Evolutionary conservation across 1,140 invertebrate species (phyloP), one percentile per base, ranked within the genome.

Genomic region (Littorina saxatilis): DNA sequence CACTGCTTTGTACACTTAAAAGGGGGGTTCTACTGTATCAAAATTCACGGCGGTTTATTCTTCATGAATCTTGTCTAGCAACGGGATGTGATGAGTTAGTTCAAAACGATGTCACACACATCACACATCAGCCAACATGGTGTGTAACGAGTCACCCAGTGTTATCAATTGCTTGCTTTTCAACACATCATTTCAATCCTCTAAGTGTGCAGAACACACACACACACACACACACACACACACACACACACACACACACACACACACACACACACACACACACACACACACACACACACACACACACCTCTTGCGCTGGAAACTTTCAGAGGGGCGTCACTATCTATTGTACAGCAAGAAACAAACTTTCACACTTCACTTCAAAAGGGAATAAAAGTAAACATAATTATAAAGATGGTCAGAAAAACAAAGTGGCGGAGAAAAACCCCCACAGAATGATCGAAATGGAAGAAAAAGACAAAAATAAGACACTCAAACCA

Each of bases 211-310:
- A n/a, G n/a, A n/a, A n/a, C n/a, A n/a, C 55, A 61, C 55, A 61
- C 17, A 17, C 55, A 61, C 55, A 61, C 55, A 61, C 15, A 61
- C 55, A 61, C 55, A 61, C 55, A 61, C 55, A 61, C 55, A 61
- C 55, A 61, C 55, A 61, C 55, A 23, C 55, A 61, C 55, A 23
- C 55, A 4, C 55, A 4, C 55, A 4, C 23, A 58, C 23, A 58
- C 55, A 58, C 55, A 58, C 55, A 58, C 55, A 58, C 23, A 58
- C 55, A 58, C 9, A n/a, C 55, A n/a, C 55, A 58, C 23, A n/a
- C 23, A 58, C 55, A 58, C 55, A 58, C 55, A 58, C 55, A 58
- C 55, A 58, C 55, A 61, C 55, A 61, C 55, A 61, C 55, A 61
- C 55, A 61, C 55, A 61, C 55, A 61, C 7, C 5, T 15, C 23